Evolutionary conservation across 2,888 invertebrate genomes (phyloP), one percentile per base, ranked within the genome.

Genomic region (Mimachlamys varia): DNA sequence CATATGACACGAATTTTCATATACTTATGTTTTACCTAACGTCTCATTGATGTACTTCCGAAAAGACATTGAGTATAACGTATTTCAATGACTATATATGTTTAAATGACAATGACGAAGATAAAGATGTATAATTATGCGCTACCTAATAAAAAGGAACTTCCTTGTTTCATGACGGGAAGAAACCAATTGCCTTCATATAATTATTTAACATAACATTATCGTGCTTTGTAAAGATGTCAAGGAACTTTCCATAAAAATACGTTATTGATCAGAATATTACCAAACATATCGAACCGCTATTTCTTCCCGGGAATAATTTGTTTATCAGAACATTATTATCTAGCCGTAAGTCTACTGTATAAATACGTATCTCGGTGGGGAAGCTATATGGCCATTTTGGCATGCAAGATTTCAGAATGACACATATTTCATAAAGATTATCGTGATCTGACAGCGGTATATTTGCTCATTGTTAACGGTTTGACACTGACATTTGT

Each of bases 401-500:
- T 27, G 76, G 33, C 76, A 76, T 27, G 76, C 76, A 76, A 27
- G 13, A 76, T 76, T 33, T 33, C 22, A 33, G 33, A 76, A 76
- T 76, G 76, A 76, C 76, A 76, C 76, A 76, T 33, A 76, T 76
- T 76, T 76, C 22, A 76, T 76, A 76, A 33, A 76, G 76, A 76
- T 76, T 76, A 76, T 76, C 76, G 76, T 76, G 76, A 76, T 76
- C 76, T 76, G 76, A 27, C 76, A 76, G 76, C 76, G 15, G 33
- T 76, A 76, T 76, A 76, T 76, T 76, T 76, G 33, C 76, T 76
- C 33, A 76, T 76, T 76, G 76, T 76, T 76, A 76, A 76, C 76
- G 76, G 76, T 27, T 76, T 76, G 76, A 76, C 76, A 76, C 76
- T 76, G 76, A 76, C 76, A 76, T 76, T 76, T 76, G 76, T 76